These are phyloP conservation scores for Channallabes apus DNA, from an alignment of 2,797 vertebrate species.

Conservation along the genomic window DNA sequence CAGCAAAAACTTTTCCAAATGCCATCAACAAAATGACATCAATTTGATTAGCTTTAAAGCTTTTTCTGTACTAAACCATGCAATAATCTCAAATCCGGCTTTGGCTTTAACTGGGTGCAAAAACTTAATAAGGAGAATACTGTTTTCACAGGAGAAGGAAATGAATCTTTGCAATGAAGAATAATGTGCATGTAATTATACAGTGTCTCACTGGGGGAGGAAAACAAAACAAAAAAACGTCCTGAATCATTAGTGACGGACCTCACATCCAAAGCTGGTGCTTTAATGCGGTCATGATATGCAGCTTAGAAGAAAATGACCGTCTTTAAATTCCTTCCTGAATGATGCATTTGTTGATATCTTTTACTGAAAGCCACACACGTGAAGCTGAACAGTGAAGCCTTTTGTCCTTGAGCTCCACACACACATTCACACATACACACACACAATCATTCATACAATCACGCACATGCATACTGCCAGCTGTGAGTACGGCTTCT, in stretches of 20 bases:
- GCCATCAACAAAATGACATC: not conserved
- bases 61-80: not conserved
- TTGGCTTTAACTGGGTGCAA: slow-evolving; percentile 9
- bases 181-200: slow-evolving; percentile 10
- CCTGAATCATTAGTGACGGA: not conserved
- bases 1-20: not conserved
- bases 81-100: slow-evolving; percentile 20
- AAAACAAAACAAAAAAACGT: not conserved
- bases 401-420: slow-evolving; percentile 34
- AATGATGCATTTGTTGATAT: slow-evolving; percentile 19
- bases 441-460: slow-evolving; percentile 9
- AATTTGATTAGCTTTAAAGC: not conserved
- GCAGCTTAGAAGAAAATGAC: not conserved
- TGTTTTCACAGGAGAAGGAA: not conserved
- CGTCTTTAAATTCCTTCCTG: not conserved
- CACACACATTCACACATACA: slow-evolving; percentile 10
- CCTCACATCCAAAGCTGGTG: not conserved
- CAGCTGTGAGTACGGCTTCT: slow-evolving; percentile 38
- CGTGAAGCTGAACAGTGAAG: slow-evolving; percentile 15
- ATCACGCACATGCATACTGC: slow-evolving; percentile 41
- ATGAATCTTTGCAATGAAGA: not conserved
- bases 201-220: not conserved
- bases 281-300: not conserved
- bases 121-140: not conserved
- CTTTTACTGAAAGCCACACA: slow-evolving; percentile 25